These are phyloP conservation scores for Rhagonycha lutea DNA, from an alignment of 2,888 invertebrate species.

Conservation along the genomic window DNA sequence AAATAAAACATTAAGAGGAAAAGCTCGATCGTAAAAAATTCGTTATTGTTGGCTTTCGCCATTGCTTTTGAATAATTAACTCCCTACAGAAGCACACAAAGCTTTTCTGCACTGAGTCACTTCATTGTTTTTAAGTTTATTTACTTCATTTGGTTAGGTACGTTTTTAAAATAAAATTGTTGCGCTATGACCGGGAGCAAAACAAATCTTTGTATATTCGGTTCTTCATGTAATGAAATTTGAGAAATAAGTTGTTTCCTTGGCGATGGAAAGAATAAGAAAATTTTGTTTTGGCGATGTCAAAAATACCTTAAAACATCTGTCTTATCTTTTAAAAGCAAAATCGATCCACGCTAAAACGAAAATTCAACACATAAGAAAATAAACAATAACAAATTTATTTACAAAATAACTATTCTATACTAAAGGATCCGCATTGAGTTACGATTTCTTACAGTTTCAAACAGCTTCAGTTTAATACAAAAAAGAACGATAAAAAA, in stretches of 20 bases:
- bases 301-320: background rate
- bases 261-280: background rate
- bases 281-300: background rate
- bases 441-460: no score
- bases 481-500: no score
- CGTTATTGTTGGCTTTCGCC: background rate
- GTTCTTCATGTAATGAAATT: background rate
- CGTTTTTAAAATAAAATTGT: background rate
- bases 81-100: background rate
- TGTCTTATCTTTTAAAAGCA: no score
- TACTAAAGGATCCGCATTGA: no score
- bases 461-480: no score
- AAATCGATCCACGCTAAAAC: no score
- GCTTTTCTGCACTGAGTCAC: background rate
- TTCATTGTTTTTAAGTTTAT: background rate
- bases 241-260: background rate
- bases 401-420: no score
- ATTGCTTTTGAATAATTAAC: background rate
- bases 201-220: background rate
- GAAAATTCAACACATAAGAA: no score
- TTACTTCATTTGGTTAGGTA: background rate
- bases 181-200: background rate
- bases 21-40: background rate
- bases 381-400: no score
- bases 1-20: background rate